Percentiles rank a stretch among this genome's conserved stretches.
Evolutionary conservation across 2,797 vertebrate species (phyloP).

Genomic region (Gymnodraco acuticeps): DNA sequence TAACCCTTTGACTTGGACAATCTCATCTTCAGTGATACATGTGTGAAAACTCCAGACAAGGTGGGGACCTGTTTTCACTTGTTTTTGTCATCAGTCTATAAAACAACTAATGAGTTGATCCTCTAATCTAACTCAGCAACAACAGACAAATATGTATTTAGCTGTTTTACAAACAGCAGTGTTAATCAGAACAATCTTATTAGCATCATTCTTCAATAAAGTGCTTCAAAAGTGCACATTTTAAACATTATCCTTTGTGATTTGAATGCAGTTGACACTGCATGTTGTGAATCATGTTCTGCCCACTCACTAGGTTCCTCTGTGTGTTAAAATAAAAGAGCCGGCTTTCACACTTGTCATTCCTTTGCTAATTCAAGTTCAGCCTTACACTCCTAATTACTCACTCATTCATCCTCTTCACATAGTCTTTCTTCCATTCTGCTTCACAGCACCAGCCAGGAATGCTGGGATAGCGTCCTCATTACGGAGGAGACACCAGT

Average conservation of each 20-base stretch:
- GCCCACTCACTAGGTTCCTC: slow-evolving; percentile 62
- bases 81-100: too few species aligned
- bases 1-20: too few species aligned
- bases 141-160: background rate
- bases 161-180: background rate
- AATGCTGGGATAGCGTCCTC: slow-evolving; percentile 70
- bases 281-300: slow-evolving; percentile 51
- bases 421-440: slow-evolving; percentile 57
- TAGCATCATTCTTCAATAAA: background rate
- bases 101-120: too few species aligned
- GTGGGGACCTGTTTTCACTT: too few species aligned
- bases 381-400: slow-evolving; percentile 74
- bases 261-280: slow-evolving; percentile 26
- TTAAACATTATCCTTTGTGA: slow-evolving; percentile 31
- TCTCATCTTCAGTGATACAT: too few species aligned
- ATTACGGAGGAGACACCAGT: slow-evolving; percentile 66
- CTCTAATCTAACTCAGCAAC: background rate
- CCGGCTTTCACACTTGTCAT: slow-evolving; percentile 69
- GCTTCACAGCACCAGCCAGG: slow-evolving; percentile 50
- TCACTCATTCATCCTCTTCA: slow-evolving; percentile 75
- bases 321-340: slow-evolving; percentile 54
- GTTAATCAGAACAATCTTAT: background rate
- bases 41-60: too few species aligned
- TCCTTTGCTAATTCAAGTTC: slow-evolving; percentile 71
- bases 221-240: slow-evolving; percentile 17